These are phyloP conservation scores for Perca schrenkii DNA, from an alignment of 2,113 vertebrate species.

Conservation along the genomic window DNA sequence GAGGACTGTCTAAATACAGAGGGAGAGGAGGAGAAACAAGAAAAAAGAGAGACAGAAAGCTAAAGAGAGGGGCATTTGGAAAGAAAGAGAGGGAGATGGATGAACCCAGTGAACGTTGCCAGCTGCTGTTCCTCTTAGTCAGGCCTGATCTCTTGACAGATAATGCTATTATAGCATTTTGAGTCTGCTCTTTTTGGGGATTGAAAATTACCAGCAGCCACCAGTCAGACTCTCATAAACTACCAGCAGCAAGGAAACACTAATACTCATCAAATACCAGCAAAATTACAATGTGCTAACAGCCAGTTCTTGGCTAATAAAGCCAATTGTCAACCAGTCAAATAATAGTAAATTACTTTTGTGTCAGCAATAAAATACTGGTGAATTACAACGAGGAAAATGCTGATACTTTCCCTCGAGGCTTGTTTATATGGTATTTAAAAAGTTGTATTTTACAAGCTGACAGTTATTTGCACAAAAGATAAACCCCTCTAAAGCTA, in stretches of 20 bases:
- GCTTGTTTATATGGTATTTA: constrained; percentile 29
- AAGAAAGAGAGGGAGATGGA: constrained; percentile 31
- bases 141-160: constrained; percentile 67
- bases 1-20: constrained; percentile 56
- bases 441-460: constrained; percentile 29
- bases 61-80: constrained; percentile 33
- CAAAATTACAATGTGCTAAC: constrained; percentile 53
- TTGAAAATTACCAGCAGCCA: constrained; percentile 50
- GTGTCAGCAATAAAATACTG: constrained; percentile 37
- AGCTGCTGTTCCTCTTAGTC: constrained; percentile 60
- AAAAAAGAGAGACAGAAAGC: constrained; percentile 26
- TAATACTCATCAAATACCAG: constrained; percentile 48
- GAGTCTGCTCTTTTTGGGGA: constrained; percentile 44
- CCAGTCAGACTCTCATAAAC: constrained; percentile 54
- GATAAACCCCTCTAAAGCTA: not conserved
- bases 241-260: constrained; percentile 44
- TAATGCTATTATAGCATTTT: constrained; percentile 66
- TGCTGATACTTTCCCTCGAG: constrained; percentile 18
- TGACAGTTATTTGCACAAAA: constrained; percentile 17
- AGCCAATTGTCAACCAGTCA: constrained; percentile 48
- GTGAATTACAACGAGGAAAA: constrained; percentile 40
- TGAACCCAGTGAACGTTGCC: constrained; percentile 34
- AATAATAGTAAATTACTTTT: constrained; percentile 51
- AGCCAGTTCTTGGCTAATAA: constrained; percentile 56
- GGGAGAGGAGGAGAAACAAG: constrained; percentile 19